phyloP scores from a whole-genome alignment of 2,888 invertebrate genomes.

The Clostera curtula region DNA sequence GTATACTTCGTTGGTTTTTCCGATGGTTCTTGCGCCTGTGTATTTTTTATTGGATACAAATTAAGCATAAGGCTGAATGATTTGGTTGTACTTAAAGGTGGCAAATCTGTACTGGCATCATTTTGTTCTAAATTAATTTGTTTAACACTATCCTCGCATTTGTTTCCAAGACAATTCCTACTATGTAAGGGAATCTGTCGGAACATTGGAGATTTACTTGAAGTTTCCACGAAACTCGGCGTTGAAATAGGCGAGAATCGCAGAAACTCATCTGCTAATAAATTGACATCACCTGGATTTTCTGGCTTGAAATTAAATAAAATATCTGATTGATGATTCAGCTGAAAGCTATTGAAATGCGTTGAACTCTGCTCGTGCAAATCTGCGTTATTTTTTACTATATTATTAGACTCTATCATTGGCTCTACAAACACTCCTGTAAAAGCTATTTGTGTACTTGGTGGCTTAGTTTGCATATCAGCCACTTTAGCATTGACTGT shows the following conservation, averaged over 20 bases:
- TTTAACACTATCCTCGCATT: constrained; percentile 26
- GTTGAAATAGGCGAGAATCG: constrained; percentile 44
- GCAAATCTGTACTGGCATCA: constrained; percentile 20
- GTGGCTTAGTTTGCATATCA: constrained; percentile 43
- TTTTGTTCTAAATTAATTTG: constrained; percentile 14
- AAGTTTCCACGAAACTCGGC: constrained; percentile 20
- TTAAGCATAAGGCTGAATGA: constrained; percentile 80
- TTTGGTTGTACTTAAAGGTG: constrained; percentile 41
- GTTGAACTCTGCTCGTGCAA: constrained; percentile 29
- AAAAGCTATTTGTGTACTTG: constrained; percentile 48
- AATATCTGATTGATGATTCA: constrained; percentile 73
- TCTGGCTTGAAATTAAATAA: constrained; percentile 82
- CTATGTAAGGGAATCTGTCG: constrained; percentile 33
- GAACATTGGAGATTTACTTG: constrained; percentile 36
- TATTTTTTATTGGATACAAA: constrained; percentile 72
- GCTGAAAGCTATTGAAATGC: constrained; percentile 30
- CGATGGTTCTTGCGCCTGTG: constrained; percentile 4
- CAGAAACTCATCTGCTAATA: constrained; percentile 74
- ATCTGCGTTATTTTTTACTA: constrained; percentile 18
- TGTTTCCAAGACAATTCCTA: constrained; percentile 31
- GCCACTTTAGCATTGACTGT: constrained; percentile 62
- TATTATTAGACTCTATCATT: constrained; percentile 24
- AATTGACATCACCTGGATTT: constrained; percentile 83
- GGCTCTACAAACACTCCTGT: constrained; percentile 58
- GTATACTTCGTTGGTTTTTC: constrained; percentile 34